These are phyloP conservation scores for Ornithoptera priamus DNA, from an alignment of 2,888 invertebrate species.

Conservation along the genomic window DNA sequence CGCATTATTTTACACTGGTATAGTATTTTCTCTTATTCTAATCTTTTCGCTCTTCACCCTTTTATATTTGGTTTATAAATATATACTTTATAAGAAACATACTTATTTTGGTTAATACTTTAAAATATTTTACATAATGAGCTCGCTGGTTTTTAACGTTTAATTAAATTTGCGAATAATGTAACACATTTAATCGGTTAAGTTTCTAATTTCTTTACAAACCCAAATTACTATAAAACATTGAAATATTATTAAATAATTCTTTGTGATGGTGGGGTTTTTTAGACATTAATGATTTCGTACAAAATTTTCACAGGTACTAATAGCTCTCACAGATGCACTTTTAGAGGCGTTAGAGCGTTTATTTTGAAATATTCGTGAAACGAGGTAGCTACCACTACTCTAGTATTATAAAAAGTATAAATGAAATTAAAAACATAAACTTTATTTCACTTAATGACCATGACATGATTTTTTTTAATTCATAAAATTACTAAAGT, in stretches of 20 bases:
- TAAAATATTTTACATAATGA: no score
- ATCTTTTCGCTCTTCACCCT: neutral
- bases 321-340: slow-evolving; percentile 10
- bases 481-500: neutral
- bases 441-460: neutral
- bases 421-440: neutral
- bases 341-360: slow-evolving; percentile 13
- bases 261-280: neutral
- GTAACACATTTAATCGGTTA: neutral
- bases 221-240: neutral
- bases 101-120: no score
- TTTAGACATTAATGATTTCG: neutral
- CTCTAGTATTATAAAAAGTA: neutral
- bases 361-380: neutral
- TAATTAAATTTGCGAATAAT: neutral
- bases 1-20: neutral
- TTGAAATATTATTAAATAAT: neutral
- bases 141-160: neutral
- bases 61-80: no score
- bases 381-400: neutral
- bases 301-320: neutral
- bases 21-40: neutral
- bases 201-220: neutral
- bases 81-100: no score
- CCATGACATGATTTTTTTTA: neutral